Conservation (phyloP, 2,113 vertebrate species). For the Triplophysa siluroides region DNA sequence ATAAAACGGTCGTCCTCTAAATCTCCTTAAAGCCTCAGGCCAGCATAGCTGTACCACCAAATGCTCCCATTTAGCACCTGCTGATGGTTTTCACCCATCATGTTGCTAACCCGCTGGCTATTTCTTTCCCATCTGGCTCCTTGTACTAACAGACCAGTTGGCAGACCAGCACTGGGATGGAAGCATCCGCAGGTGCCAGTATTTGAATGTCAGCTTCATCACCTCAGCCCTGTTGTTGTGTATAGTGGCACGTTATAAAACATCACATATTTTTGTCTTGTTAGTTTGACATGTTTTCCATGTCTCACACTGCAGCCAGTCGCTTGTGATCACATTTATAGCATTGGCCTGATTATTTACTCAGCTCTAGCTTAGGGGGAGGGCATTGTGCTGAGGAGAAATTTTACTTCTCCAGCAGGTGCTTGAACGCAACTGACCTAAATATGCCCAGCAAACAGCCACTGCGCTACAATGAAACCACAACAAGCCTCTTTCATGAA, state of each 20-base stretch:
- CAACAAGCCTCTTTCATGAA: constrained; percentile 12
- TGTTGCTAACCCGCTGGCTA: constrained; percentile 30
- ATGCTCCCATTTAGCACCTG: constrained; percentile 31
- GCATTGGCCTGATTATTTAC: constrained; percentile 45
- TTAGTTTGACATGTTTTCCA: constrained; percentile 5
- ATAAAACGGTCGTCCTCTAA: constrained; percentile 6
- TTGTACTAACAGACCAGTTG: constrained; percentile 42
- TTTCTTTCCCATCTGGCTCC: constrained; percentile 59
- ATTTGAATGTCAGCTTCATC: constrained; percentile 53
- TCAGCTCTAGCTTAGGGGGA: constrained; percentile 42
- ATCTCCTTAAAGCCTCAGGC: not conserved
- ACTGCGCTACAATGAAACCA: constrained; percentile 19
- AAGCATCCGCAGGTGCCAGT: constrained; percentile 56
- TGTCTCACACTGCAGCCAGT: constrained; percentile 21
- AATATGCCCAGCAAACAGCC: constrained; percentile 7
- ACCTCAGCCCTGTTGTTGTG: constrained; percentile 51
- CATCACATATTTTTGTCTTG: constrained; percentile 22
- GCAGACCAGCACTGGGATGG: constrained; percentile 37
- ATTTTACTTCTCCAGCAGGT: constrained; percentile 39
- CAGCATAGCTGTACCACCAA: not conserved
- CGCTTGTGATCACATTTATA: constrained; percentile 38
- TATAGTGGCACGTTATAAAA: constrained; percentile 40
- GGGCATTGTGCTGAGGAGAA: constrained; percentile 32
- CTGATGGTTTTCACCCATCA: constrained; percentile 27
- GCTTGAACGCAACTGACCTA: constrained; percentile 23